A percentile compares a stretch with the other conserved stretches of the same genome.
Conservation (phyloP, 1,140 invertebrate species). For the honey bee (Apis mellifera) region Amel_HAv3.1 CM009936.2:2919501-2920000, state of each 20-base stretch:
- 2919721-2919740: too few relatives aligned
- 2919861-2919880: neutral
- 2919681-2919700: too few relatives aligned
- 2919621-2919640: too few relatives aligned
- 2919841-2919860: neutral
- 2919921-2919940: neutral
- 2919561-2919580: conserved; percentile 24
- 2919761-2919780: neutral
- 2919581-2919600: neutral
- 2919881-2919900: neutral
- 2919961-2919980: too few relatives aligned
- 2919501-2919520: conserved; percentile 38
- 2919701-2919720: too few relatives aligned
- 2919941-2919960: neutral
- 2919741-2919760: too few relatives aligned
- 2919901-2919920: neutral
- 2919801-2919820: neutral
- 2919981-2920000: too few relatives aligned
- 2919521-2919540: conserved; percentile 1
- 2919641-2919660: too few relatives aligned
- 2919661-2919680: too few relatives aligned
- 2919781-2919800: too few relatives aligned
- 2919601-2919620: too few relatives aligned
- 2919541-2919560: neutral
- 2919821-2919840: neutral